Evolutionary conservation across 2,113 vertebrate genomes (phyloP), one percentile per base, ranked within the genome.

Genomic region (Xenopus borealis): DNA sequence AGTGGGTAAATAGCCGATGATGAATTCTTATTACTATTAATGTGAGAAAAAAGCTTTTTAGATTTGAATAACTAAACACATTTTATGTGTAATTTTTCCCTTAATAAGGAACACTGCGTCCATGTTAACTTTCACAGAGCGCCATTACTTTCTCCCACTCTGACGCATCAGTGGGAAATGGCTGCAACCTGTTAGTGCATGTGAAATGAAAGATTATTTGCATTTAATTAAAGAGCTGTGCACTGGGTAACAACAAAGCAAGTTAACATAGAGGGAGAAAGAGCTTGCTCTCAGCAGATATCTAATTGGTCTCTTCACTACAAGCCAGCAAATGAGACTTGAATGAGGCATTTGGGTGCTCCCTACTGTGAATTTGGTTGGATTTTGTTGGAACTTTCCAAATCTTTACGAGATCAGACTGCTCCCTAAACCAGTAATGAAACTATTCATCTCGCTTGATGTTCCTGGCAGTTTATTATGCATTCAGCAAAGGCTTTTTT

Each of bases 181-280:
- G 20, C 70, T 30, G 44, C 45, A 46, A 45, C 59, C 46, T 66
- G 65, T 75, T 68, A 68, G 66, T 18, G 57, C 58, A 27, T 77
- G 40, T 55, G 67, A 77, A 70, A 70, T 77, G 64, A 70, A 70
- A 77, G 74, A 77, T 70, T 77, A 77, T 70, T 77, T 77, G 67
- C 66, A 70, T 77, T 70, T 77, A 77, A 77, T 77, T 77, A 77
- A 40, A 69, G 73, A 69, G 62, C 47, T 13, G 66, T 69, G 45
- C 27, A 3, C 58, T 46, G 57, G 65, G 72, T 52, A 67, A 18
- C 7, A 45, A 33, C 11, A 66, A 69, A 75, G 58, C 20, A 17
- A 45, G 19, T 66, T 14, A 27, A 40, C 44, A 55, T 58, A n/a
- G 59, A 13, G 46, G 44, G 63, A 45, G n/a, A 47, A 18, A 50